Conservation (phyloP, 92 coral and sea anemone species). For the Nematostella vectensis region DNA sequence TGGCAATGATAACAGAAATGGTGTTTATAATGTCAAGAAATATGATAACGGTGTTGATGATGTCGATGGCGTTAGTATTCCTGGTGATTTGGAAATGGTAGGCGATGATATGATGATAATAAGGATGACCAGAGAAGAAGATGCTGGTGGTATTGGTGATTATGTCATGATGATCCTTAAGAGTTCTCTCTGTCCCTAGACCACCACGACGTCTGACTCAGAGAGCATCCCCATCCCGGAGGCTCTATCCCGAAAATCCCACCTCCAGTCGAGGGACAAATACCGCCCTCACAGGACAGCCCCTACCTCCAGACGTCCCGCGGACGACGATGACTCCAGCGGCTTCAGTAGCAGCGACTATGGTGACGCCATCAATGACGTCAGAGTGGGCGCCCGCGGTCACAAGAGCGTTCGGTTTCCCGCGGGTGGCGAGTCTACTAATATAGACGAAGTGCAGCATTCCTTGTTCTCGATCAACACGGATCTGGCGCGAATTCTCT, state of each 20-base stretch:
- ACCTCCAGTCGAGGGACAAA: conserved; percentile 22
- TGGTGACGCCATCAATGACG: conserved; percentile 61
- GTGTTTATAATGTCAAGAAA: no score
- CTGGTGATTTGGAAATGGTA: no score
- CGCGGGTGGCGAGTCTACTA: conserved; percentile 25
- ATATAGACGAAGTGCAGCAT: conserved; percentile 49
- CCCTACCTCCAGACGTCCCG: conserved; percentile 18
- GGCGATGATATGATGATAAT: no score
- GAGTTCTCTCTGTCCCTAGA: no score
- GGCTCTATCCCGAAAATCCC: conserved; percentile 20
- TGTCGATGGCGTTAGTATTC: no score
- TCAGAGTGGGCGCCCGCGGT: conserved; percentile 33
- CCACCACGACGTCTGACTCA: conserved; percentile 69
- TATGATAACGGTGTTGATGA: no score
- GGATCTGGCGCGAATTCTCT: conserved; percentile 62
- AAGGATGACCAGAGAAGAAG: no score
- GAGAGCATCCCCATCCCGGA: conserved; percentile 50
- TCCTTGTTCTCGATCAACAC: conserved; percentile 68
- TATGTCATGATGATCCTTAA: no score
- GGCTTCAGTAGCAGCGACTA: conserved; percentile 87
- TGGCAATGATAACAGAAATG: no score
- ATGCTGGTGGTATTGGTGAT: no score
- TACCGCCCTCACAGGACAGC: conserved; percentile 51
- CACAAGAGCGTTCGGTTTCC: conserved; percentile 25
- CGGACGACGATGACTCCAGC: conserved; percentile 83